These are phyloP conservation scores for Desmodus rotundus DNA, from an alignment of 2,113 vertebrate species.

Conservation along the genomic window DNA sequence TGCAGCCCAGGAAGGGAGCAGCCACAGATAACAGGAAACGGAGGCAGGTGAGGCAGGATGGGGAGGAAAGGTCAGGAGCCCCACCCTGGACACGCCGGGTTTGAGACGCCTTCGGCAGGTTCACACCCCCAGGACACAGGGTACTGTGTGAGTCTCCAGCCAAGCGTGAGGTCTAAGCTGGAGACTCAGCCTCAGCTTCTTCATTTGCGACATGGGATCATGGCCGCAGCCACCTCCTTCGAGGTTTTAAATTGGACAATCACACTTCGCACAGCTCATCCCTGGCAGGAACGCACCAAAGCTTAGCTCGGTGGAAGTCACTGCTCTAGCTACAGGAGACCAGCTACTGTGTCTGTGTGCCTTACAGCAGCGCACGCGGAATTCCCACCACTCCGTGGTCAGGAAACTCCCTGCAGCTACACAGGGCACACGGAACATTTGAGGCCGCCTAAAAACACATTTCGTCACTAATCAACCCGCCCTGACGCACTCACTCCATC, in stretches of 20 bases:
- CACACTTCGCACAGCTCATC: neutral
- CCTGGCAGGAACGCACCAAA: neutral
- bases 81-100: too few relatives aligned
- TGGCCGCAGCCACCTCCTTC: neutral
- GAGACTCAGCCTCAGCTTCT: neutral
- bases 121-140: neutral
- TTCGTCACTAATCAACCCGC: neutral
- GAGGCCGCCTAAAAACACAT: neutral
- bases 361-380: neutral
- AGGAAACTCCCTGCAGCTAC: neutral
- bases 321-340: neutral
- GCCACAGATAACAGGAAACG: neutral
- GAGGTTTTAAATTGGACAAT: neutral
- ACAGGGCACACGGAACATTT: neutral
- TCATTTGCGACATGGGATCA: neutral
- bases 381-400: neutral
- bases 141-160: neutral
- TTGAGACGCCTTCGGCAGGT: neutral
- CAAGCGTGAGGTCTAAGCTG: neutral
- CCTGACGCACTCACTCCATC: neutral
- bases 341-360: neutral
- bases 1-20: neutral
- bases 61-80: neutral
- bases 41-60: too few relatives aligned
- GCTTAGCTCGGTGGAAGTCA: neutral